phyloP scores from a whole-genome alignment of 2,113 vertebrate species.

The Aepyceros melampus region DNA sequence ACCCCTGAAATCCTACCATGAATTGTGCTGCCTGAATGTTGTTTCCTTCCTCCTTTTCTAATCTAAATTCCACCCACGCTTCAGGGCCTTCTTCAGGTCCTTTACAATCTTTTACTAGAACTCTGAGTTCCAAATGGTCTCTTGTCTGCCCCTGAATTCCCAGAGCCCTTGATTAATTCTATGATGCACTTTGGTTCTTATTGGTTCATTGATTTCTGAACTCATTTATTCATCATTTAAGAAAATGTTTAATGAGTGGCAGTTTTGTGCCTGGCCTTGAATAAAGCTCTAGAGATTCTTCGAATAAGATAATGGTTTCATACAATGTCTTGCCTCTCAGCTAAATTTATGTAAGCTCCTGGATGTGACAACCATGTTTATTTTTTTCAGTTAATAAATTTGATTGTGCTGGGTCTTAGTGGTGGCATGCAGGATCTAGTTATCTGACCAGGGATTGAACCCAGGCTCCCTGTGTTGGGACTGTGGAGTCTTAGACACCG shows the following conservation, averaged over 20 bases:
- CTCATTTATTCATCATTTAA: background rate
- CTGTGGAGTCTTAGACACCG: background rate
- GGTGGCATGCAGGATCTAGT: background rate
- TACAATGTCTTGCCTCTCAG: background rate
- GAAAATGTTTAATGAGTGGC: background rate
- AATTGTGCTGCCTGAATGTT: background rate
- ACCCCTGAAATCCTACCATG: background rate
- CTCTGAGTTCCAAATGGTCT: background rate
- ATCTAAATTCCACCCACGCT: background rate
- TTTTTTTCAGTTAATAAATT: background rate
- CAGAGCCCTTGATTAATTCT: background rate
- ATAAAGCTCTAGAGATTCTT: background rate
- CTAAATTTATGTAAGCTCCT: background rate
- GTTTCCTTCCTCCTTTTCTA: background rate
- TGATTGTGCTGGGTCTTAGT: background rate
- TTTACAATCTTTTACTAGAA: background rate
- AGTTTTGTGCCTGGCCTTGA: background rate
- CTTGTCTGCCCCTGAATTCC: background rate
- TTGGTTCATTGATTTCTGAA: background rate
- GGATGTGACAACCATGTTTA: background rate
- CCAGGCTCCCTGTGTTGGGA: background rate
- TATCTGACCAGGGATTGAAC: background rate
- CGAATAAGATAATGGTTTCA: background rate
- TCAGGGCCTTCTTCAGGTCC: background rate
- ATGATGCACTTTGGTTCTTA: background rate